A percentile compares a stretch with the other conserved stretches of the same genome.
Conservation (phyloP, 2,113 vertebrate genomes). For the Pelodiscus sinensis region DNA sequence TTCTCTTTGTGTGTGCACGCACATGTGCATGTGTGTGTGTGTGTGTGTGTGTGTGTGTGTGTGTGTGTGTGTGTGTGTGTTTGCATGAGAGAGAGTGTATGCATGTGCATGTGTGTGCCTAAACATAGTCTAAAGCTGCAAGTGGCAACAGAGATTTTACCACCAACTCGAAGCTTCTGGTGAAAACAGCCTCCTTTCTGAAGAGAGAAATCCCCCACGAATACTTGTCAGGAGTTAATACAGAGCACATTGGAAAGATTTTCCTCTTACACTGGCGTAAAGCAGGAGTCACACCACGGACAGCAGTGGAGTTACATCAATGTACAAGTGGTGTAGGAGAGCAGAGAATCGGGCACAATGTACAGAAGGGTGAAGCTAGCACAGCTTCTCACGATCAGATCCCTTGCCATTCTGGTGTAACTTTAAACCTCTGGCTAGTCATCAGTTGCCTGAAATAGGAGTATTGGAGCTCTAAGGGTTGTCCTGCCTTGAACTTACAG, state of each 20-base stretch:
- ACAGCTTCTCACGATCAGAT: background rate
- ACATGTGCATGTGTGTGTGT: no score
- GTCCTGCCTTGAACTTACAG: background rate
- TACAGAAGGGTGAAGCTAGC: background rate
- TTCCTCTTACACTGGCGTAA: background rate
- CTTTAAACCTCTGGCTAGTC: background rate
- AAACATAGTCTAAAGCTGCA: background rate
- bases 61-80: no score
- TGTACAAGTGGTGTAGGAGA: background rate
- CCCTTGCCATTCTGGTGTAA: background rate
- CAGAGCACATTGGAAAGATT: background rate
- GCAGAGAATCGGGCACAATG: background rate
- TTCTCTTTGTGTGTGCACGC: background rate
- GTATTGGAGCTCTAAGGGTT: background rate
- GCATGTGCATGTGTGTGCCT: no score
- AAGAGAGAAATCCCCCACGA: background rate
- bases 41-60: no score
- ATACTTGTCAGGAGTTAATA: background rate
- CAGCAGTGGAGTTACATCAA: background rate
- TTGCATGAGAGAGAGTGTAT: no score
- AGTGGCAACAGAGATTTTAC: background rate
- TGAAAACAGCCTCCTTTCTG: background rate
- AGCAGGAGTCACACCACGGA: background rate
- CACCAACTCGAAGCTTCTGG: background rate
- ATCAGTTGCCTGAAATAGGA: constrained; percentile 12